Percentiles rank a stretch among this genome's conserved stretches.
Evolutionary conservation across 2,113 vertebrate genomes (phyloP).

Genomic region (Astur gentilis): DNA sequence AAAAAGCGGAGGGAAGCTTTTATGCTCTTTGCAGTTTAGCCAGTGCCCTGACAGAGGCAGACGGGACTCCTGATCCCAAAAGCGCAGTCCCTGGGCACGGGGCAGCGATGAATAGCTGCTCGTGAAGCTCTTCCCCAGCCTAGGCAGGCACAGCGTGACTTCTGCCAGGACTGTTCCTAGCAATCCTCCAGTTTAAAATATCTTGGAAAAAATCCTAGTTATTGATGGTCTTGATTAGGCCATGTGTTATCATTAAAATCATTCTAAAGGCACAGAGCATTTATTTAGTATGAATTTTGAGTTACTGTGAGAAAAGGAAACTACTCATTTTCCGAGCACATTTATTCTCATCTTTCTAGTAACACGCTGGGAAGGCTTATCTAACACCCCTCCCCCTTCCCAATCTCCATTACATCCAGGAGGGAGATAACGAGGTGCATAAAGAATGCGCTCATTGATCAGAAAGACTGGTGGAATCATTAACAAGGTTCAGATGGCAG

Average conservation of each 20-base stretch:
- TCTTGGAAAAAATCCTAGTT: neutral
- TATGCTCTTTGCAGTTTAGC: neutral
- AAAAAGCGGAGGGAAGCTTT: neutral
- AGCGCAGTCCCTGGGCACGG: fast-evolving
- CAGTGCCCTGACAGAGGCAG: neutral
- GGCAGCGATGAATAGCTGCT: neutral
- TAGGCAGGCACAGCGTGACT: fast-evolving
- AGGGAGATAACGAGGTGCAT: neutral
- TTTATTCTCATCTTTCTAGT: neutral
- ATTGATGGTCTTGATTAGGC: neutral
- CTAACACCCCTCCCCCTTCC: neutral
- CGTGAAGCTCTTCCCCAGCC: neutral
- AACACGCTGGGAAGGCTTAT: neutral
- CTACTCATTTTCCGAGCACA: neutral
- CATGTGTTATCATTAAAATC: neutral
- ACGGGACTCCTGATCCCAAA: neutral
- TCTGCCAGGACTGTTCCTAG: neutral
- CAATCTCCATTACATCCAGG: neutral
- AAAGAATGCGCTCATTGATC: neutral
- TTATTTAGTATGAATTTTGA: neutral
- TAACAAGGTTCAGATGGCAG: neutral
- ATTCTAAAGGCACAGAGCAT: neutral
- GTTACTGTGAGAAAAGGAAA: neutral
- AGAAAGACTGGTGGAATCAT: neutral
- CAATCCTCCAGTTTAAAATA: neutral